phyloP scores from a whole-genome alignment of 2,113 vertebrate genomes.

The Oreochromis spilurus region DNA sequence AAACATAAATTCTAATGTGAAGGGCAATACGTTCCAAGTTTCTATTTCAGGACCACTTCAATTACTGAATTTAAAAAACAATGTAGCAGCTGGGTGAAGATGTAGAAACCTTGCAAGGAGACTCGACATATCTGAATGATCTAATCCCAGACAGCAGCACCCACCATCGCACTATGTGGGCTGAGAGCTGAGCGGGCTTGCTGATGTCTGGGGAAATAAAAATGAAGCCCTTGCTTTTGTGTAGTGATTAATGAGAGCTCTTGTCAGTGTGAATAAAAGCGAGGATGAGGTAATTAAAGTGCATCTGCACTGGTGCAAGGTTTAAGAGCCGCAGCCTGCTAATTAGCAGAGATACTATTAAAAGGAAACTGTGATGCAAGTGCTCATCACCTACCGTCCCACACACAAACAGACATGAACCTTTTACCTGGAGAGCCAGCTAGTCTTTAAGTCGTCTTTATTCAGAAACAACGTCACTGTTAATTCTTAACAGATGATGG shows the following conservation, averaged over 20 bases:
- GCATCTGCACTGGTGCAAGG: background rate
- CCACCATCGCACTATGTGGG: background rate
- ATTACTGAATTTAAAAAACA: background rate
- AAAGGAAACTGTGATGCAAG: background rate
- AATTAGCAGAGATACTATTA: constrained; percentile 16
- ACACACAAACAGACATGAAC: background rate
- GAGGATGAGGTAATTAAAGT: constrained; percentile 33
- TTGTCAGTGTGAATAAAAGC: constrained; percentile 31
- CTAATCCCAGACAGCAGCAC: background rate
- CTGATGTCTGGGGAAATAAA: constrained; percentile 33
- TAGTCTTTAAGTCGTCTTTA: background rate
- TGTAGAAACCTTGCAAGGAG: background rate
- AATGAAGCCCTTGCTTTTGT: background rate
- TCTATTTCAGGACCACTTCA: background rate
- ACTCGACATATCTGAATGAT: background rate
- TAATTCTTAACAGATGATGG: background rate
- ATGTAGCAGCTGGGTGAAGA: background rate
- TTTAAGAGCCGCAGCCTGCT: constrained; percentile 9
- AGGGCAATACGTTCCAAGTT: background rate
- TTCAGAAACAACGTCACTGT: background rate
- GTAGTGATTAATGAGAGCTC: constrained; percentile 39
- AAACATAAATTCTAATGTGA: background rate
- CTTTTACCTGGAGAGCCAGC: background rate
- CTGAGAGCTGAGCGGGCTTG: background rate
- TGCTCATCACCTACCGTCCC: background rate